A percentile compares a stretch with the other conserved stretches of the same genome.
These are phyloP conservation scores for Melanostoma mellinum DNA, from an alignment of 2,888 invertebrate genomes.

Conservation along the genomic window DNA sequence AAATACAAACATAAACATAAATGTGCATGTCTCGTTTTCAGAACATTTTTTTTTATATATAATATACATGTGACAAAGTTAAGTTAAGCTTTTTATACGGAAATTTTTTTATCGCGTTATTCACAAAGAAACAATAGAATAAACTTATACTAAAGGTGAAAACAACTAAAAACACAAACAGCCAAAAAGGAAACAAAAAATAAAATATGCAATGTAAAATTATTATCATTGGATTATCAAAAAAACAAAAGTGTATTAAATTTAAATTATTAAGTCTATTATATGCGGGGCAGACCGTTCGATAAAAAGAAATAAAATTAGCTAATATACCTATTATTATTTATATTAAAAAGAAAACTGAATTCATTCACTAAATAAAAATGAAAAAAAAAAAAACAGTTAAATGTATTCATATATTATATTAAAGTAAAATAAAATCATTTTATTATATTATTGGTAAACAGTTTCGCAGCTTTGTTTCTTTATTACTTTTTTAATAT, in stretches of 20 bases:
- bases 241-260: constrained; percentile 55
- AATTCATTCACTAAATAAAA: constrained; percentile 68
- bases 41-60: constrained; percentile 27
- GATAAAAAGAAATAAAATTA: constrained; percentile 52
- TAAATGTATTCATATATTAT: constrained; percentile 70
- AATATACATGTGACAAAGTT: constrained; percentile 57
- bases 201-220: constrained; percentile 65
- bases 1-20: constrained; percentile 50
- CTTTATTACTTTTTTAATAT: neutral
- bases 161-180: constrained; percentile 35
- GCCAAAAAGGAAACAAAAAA: constrained; percentile 40
- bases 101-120: constrained; percentile 53
- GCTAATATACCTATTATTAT: constrained; percentile 71
- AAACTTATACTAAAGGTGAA: constrained; percentile 31
- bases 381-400: constrained; percentile 40
- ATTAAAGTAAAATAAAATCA: constrained; percentile 70
- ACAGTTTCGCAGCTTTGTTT: neutral
- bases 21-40: constrained; percentile 64
- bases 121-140: constrained; percentile 32
- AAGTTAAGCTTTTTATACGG: constrained; percentile 69
- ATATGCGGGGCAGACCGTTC: constrained; percentile 18
- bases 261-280: constrained; percentile 68
- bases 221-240: constrained; percentile 60
- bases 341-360: constrained; percentile 64
- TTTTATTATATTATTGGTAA: constrained; percentile 72